phyloP scores from a whole-genome alignment of 2,888 invertebrate genomes.

The Lapara coniferarum region DNA sequence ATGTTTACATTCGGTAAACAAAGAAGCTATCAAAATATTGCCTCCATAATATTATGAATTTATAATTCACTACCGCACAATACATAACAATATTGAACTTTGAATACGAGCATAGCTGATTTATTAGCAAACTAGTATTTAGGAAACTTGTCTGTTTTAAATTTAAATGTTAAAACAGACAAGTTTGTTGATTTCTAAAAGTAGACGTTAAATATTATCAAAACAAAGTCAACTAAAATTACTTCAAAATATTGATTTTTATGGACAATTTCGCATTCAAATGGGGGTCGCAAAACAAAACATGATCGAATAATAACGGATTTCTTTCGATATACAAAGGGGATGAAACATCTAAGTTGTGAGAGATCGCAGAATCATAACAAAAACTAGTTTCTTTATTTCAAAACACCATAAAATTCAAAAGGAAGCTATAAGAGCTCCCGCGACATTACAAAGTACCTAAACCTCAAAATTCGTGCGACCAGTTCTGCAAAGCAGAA shows the following conservation, averaged over 20 bases:
- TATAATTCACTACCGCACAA: neutral
- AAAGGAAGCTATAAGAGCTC: no score
- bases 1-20: neutral
- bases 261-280: neutral
- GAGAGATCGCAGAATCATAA: neutral
- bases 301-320: constrained; percentile 2
- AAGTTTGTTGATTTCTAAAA: no score
- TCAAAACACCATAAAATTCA: neutral
- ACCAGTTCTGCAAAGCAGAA: no score
- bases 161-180: no score
- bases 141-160: no score
- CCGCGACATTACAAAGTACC: no score
- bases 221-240: neutral
- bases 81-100: no score
- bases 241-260: neutral
- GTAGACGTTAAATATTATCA: neutral
- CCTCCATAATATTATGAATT: neutral
- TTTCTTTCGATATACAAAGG: constrained; percentile 1
- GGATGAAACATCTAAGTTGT: neutral
- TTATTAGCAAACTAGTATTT: no score
- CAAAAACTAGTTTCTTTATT: neutral
- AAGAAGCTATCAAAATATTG: neutral
- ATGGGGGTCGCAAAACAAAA: neutral
- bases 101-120: no score
- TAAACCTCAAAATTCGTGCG: no score